Base-by-base conservation (phyloP, 1,140 invertebrate species). In the Limonius californicus region DNA sequence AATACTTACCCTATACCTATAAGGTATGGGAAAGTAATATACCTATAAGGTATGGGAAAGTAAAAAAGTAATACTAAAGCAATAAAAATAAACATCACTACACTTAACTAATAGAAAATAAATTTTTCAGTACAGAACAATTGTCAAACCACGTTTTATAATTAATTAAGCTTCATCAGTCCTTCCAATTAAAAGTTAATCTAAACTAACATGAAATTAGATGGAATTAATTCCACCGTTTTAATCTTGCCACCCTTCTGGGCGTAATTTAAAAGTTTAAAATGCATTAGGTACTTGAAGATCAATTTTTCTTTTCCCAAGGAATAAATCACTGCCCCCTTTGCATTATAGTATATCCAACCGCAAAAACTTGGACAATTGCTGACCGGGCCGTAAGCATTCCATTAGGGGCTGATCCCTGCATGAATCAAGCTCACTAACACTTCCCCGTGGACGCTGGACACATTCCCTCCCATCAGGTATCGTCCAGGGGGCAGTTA, bases 401-500 rank as follows among this genome's bases (percentile, higher is more conserved):
- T 72, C 70, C 70, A 72, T 72, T 72, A 72, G 66, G 64, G 67
- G 68, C 62, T 62, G 69, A 72, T 69, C 70, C 70, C 56, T 56
- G 68, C 68, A 72, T 72, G 71, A 71, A 72, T 72, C 71, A 72
- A 72, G 71, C 65, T 66, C 55, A 61, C 63, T 60, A 63, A 68
- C 65, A 65, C 66, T 63, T 65, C 65, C 66, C 63, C 57, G 61
- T 47, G 68, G 68, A 62, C 54, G 42, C 21, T 56, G 63, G 63
- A 63, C 63, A 64, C 65, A 64, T 19, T 54, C 61, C 62, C 63
- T 54, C 61, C 61, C 67, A 62, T 66, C 71, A 72, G 71, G 71
- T 72, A 72, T 72, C 65, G 65, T 67, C 71, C 56, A 56, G 71
- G 69, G 71, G 65, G 68, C 66, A 72, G 69, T 72, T 72, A 72